A percentile compares a stretch with the other conserved stretches of the same genome.
Evolutionary conservation across 2,113 vertebrate genomes (phyloP).

Genomic region (Alethe diademata): DNA sequence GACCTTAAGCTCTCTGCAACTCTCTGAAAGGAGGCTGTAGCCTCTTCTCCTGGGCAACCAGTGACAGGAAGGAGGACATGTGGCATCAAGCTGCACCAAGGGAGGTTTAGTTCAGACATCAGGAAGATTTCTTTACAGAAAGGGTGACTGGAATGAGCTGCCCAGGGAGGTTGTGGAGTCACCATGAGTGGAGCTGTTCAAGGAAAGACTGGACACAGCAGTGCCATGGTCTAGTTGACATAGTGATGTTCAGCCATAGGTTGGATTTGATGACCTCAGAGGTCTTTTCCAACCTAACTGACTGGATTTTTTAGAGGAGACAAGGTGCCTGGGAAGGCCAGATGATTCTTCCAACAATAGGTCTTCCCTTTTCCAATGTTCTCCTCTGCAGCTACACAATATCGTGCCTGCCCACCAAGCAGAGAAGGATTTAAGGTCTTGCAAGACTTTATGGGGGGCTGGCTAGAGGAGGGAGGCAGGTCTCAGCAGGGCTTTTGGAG

Average conservation of each 20-base stretch:
- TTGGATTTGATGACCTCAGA: not conserved
- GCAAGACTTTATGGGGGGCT: rapidly evolving
- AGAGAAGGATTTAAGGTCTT: too few relatives aligned
- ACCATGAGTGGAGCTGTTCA: not conserved
- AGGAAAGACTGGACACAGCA: not conserved
- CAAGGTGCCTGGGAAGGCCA: not conserved
- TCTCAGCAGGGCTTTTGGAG: not conserved
- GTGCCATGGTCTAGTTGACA: not conserved
- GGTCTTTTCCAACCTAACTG: not conserved
- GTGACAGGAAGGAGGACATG: not conserved
- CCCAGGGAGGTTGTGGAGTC: not conserved
- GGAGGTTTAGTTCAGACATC: not conserved
- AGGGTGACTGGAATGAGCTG: not conserved
- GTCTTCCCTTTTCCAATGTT: not conserved
- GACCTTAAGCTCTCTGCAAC: too few relatives aligned
- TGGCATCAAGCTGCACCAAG: not conserved
- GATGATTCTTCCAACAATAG: rapidly evolving
- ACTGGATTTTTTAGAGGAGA: not conserved
- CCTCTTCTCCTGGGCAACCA: not conserved
- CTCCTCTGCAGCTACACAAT: rapidly evolving
- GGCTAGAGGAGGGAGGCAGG: not conserved
- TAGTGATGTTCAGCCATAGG: not conserved
- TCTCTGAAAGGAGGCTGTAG: not conserved
- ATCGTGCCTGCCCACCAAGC: not conserved
- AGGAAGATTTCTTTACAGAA: not conserved